Percentiles rank a stretch among this genome's conserved stretches.
Evolutionary conservation across 2,113 vertebrate species (phyloP).

Genomic region (Varanus salvator): DNA sequence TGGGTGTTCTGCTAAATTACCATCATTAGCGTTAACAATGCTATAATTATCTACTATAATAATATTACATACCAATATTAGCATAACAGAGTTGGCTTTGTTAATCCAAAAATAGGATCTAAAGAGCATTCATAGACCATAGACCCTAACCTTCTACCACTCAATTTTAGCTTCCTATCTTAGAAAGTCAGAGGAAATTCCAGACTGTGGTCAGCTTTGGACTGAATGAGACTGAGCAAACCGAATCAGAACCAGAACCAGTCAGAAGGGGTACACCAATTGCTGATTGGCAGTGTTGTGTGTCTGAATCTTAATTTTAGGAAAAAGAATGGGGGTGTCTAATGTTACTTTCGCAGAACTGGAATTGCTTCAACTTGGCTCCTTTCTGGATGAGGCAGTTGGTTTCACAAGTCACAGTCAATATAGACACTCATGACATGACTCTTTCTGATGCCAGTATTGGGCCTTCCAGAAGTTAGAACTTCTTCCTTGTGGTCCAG

Average conservation of each 20-base stretch:
- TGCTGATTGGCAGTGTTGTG: too few relatives aligned
- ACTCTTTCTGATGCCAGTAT: background rate
- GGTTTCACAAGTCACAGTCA: background rate
- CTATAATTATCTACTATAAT: constrained; percentile 64
- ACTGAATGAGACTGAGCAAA: too few relatives aligned
- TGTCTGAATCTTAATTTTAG: background rate
- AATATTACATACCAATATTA: constrained; percentile 58
- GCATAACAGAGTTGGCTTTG: constrained; percentile 34
- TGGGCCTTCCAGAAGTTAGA: background rate
- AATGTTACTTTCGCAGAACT: background rate
- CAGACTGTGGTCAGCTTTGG: too few relatives aligned
- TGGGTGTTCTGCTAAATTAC: constrained; percentile 52
- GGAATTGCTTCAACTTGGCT: background rate
- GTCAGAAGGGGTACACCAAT: too few relatives aligned
- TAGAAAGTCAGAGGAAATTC: too few relatives aligned
- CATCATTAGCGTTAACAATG: constrained; percentile 52
- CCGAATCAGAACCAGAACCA: too few relatives aligned
- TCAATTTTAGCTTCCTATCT: too few relatives aligned
- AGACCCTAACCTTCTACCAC: too few relatives aligned
- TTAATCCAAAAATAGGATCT: background rate
- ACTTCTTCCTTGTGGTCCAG: background rate
- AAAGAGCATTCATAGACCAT: background rate
- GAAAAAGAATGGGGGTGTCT: background rate
- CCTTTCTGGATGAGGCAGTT: background rate
- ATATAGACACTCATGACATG: background rate